Evolutionary conservation across 2,797 vertebrate genomes (phyloP), one percentile per base, ranked within the genome.

Genomic region (Morus bassanus): DNA sequence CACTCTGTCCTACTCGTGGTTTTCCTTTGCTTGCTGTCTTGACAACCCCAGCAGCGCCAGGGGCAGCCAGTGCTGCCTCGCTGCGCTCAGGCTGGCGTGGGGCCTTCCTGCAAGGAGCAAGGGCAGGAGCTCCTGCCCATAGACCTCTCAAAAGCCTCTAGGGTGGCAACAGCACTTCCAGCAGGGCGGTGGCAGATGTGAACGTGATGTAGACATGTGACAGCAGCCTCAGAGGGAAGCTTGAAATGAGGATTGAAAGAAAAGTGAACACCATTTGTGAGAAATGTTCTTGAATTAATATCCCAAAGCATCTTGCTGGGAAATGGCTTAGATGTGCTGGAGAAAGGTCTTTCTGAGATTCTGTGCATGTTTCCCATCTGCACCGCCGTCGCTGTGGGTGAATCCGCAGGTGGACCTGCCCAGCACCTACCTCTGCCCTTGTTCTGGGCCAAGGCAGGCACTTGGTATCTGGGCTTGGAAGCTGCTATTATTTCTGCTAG

Each of bases 1-100:
- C 3, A 0, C 69, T 84, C 57, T 45, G 6, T 72, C 28, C 41
- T 1, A 2, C 48, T 77, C 2, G 1, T n/a, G n/a, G 7, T 37
- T 88, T 85, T 90, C 25, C 35, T 9, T 84, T 0, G 2, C 35
- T 86, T 11, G 2, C 61, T 76, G 23, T 88, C 73, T 57, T 57
- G 41, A 79, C 41, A 81, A 11, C 7, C 9, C 9, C 30, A 46
- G 43, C 37, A 88, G 61, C 17, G 68, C 24, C 0, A 0, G 41
- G 63, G 39, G 25, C 43, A 80, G 82, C 31, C 74, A 73, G 56
- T 0, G 0, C 31, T 51, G 41, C 24, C 45, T 72, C 0, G 0
- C 41, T 65, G 27, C 64, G 13, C 56, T 88, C 46, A 19, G 54
- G 23, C 25, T 93, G 37, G 17, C 1, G 2, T 0, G 2, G 41